These are phyloP conservation scores for Drosophila formosana DNA, from an alignment of 2,888 invertebrate species.

Conservation along the genomic window DNA sequence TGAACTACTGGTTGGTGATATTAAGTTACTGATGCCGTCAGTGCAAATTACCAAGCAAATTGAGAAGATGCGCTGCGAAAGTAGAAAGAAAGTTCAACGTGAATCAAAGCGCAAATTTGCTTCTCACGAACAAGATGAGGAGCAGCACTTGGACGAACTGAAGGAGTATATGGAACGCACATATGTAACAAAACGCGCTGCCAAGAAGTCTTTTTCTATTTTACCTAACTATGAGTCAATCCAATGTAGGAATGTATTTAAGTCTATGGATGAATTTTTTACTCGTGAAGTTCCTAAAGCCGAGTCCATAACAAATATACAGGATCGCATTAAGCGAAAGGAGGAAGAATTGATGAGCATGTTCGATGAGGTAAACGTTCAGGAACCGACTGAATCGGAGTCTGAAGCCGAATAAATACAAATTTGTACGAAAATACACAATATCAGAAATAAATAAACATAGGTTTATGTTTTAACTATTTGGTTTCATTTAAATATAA, in stretches of 20 bases:
- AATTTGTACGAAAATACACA: neutral
- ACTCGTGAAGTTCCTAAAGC: slow-evolving; percentile 66
- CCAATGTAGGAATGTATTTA: slow-evolving; percentile 60
- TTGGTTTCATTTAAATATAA: no score
- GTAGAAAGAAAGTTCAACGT: slow-evolving; percentile 33
- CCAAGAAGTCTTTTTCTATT: slow-evolving; percentile 41
- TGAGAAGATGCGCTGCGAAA: slow-evolving; percentile 58
- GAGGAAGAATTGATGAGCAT: slow-evolving; percentile 79
- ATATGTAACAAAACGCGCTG: slow-evolving; percentile 62
- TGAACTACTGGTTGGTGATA: slow-evolving; percentile 69
- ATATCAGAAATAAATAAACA: neutral
- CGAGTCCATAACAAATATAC: slow-evolving; percentile 76
- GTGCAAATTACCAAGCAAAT: slow-evolving; percentile 62
- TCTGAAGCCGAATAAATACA: slow-evolving; percentile 22
- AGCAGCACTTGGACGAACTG: slow-evolving; percentile 77
- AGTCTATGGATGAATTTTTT: slow-evolving; percentile 79
- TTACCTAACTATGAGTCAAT: slow-evolving; percentile 47
- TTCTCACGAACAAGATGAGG: slow-evolving; percentile 69
- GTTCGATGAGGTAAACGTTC: slow-evolving; percentile 68
- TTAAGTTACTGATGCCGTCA: slow-evolving; percentile 71
- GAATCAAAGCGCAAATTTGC: slow-evolving; percentile 69
- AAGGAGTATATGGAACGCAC: slow-evolving; percentile 78
- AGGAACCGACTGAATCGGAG: slow-evolving; percentile 28
- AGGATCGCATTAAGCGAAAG: slow-evolving; percentile 76
- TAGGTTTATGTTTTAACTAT: no score